Conservation (phyloP, 2,113 vertebrate genomes). For the Elephantulus edwardii region DNA sequence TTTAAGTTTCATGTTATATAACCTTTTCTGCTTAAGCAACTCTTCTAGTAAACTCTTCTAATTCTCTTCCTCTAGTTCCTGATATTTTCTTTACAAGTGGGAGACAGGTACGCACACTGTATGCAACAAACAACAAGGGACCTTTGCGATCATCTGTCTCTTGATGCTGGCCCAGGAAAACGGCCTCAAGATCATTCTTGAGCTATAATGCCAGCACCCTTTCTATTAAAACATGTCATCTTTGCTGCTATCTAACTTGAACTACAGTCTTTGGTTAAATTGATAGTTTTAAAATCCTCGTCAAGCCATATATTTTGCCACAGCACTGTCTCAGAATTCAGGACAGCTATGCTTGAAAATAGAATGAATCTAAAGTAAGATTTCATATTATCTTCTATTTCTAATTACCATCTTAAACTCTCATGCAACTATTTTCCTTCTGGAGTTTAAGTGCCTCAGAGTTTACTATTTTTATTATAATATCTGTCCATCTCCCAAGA, state of each 20-base stretch:
- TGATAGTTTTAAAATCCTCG: not conserved
- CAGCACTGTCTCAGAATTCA: not conserved
- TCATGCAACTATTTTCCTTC: not conserved
- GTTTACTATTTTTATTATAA: not conserved
- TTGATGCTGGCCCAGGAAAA: too few relatives aligned
- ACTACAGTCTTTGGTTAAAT: not conserved
- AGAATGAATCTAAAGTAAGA: not conserved
- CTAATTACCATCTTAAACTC: not conserved
- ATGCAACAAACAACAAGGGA: too few relatives aligned
- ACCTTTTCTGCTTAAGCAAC: constrained; percentile 66
- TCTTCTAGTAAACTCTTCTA: not conserved
- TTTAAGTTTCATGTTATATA: constrained; percentile 45
- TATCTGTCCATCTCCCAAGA: not conserved
- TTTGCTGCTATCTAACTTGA: too few relatives aligned
- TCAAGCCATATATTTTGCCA: not conserved
- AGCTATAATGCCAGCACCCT: not conserved
- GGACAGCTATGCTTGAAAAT: not conserved
- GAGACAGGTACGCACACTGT: too few relatives aligned
- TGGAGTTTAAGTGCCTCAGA: not conserved
- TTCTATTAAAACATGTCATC: too few relatives aligned
- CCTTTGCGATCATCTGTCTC: too few relatives aligned
- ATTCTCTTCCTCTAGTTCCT: too few relatives aligned
- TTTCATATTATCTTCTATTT: not conserved
- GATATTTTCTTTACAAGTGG: too few relatives aligned
- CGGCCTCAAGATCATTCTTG: not conserved